Conservation (phyloP, 2,797 vertebrate species). For the Gobio occitaniae region DNA sequence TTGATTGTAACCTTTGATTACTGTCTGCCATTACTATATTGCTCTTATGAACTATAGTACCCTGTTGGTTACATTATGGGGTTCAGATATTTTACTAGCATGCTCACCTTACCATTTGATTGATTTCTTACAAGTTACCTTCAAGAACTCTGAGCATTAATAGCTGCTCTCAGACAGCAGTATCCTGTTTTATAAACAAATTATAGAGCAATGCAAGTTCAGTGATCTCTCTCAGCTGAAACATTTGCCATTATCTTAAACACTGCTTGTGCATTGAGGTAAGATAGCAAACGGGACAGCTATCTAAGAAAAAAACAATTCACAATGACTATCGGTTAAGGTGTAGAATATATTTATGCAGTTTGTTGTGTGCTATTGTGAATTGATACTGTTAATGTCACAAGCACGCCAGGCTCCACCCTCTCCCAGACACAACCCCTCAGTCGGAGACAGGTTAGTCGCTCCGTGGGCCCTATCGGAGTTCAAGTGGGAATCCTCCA, state of each 20-base stretch:
- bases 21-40: conserved; percentile 43
- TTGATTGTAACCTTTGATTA: conserved; percentile 57
- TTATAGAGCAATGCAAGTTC: conserved; percentile 16
- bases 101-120: conserved; percentile 22
- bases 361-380: background rate
- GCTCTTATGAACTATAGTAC: conserved; percentile 44
- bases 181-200: conserved; percentile 33
- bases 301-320: background rate
- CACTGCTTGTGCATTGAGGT: background rate
- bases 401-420: too few relatives aligned
- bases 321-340: background rate
- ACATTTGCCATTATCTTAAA: conserved; percentile 10
- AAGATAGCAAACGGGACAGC: background rate
- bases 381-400: background rate
- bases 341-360: background rate
- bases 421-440: too few relatives aligned
- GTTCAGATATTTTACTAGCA: conserved; percentile 29
- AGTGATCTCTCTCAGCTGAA: conserved; percentile 11
- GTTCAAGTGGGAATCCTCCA: too few relatives aligned
- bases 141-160: conserved; percentile 1
- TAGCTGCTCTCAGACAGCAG: conserved; percentile 17
- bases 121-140: background rate
- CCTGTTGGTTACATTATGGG: conserved; percentile 35
- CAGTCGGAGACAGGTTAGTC: too few relatives aligned
- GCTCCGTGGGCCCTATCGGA: too few relatives aligned